Evolutionary conservation across 2,113 vertebrate species (phyloP).

Genomic region (Anolis carolinensis): DNA sequence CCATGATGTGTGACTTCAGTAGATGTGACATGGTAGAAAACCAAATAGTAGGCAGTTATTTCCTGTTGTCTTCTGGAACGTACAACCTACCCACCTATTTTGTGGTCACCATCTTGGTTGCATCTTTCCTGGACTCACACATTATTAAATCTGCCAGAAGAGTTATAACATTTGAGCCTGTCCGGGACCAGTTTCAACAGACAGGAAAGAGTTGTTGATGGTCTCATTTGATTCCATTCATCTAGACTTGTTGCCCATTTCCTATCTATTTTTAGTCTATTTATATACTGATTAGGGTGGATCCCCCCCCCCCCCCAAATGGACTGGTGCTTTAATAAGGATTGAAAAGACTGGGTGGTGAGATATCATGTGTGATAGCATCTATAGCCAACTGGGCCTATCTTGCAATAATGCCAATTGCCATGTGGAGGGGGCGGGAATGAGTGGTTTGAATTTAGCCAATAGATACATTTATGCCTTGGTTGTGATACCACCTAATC

Average conservation of each 20-base stretch:
- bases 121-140: not conserved
- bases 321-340: not conserved
- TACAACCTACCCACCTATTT: not conserved
- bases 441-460: not conserved
- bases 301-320: not conserved
- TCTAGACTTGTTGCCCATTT: not conserved
- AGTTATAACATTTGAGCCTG: not conserved
- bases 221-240: not conserved
- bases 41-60: not conserved
- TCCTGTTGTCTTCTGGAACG: not conserved
- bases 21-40: not conserved
- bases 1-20: not conserved
- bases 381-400: not conserved
- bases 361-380: not conserved
- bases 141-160: slow-evolving; percentile 13
- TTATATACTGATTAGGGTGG: not conserved
- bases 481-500: not conserved
- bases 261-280: not conserved
- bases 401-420: not conserved
- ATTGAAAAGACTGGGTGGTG: not conserved
- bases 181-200: not conserved
- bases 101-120: not conserved
- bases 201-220: not conserved
- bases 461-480: not conserved
- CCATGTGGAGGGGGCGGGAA: not conserved